Conservation (phyloP, 2,113 vertebrate genomes). For the Stictonetta naevosa region DNA sequence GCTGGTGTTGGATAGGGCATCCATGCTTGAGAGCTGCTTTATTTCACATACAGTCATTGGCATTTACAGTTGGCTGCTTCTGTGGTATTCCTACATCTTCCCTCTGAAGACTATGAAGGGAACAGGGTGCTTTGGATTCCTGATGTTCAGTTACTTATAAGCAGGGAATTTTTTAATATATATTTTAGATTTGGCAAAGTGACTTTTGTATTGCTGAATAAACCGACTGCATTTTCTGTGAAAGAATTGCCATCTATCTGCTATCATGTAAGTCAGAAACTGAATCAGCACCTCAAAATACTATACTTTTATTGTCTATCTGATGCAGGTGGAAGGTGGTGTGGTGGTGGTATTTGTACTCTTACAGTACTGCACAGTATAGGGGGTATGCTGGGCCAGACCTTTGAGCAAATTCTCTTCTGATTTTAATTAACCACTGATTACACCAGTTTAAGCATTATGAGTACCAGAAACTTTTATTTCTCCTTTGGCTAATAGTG, state of each 20-base stretch:
- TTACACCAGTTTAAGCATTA: background rate
- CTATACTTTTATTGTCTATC: constrained; percentile 10
- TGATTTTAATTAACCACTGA: background rate
- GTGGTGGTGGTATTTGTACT: background rate
- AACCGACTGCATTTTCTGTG: constrained; percentile 15
- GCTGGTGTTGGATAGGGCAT: background rate
- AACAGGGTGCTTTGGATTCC: background rate
- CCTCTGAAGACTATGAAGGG: background rate
- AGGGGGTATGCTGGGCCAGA: background rate
- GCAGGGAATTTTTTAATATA: background rate
- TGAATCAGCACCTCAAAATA: constrained; percentile 24
- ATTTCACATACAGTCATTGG: background rate
- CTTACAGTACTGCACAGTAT: background rate
- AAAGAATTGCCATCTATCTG: constrained; percentile 32
- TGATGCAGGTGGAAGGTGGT: background rate
- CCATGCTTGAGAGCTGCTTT: background rate
- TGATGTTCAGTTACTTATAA: background rate
- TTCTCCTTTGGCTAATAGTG: background rate
- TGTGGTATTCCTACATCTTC: background rate
- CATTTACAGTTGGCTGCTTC: background rate
- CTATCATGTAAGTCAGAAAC: background rate
- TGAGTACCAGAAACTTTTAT: background rate
- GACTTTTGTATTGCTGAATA: constrained; percentile 31
- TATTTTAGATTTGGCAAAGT: background rate
- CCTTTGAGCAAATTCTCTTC: background rate